Conservation (phyloP, 2,888 invertebrate genomes). For the Philaethria dido region DNA sequence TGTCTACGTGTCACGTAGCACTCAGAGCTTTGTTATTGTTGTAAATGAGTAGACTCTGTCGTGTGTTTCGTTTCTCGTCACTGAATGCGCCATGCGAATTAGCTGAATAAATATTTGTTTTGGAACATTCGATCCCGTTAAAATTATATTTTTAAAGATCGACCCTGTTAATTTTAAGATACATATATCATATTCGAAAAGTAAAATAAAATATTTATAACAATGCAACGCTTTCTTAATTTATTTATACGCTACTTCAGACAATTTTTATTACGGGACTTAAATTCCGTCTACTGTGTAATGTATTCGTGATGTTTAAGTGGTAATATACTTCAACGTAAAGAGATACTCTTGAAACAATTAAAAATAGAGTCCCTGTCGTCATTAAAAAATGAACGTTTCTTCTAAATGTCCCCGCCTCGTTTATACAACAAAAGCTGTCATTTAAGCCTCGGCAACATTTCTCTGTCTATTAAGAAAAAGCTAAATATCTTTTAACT, state of each 20-base stretch:
- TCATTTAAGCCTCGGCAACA: constrained; percentile 81
- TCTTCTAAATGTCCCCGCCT: constrained; percentile 77
- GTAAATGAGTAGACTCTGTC: constrained; percentile 75
- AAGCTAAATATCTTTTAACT: constrained; percentile 79
- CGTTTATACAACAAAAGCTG: constrained; percentile 82
- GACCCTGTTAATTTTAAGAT: constrained; percentile 26
- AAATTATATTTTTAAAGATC: constrained; percentile 61
- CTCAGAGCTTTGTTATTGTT: constrained; percentile 70
- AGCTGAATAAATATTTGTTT: constrained; percentile 79
- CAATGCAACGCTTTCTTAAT: background rate
- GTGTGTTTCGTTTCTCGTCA: constrained; percentile 74
- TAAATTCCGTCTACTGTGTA: constrained; percentile 35
- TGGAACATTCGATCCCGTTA: constrained; percentile 68
- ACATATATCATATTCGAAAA: constrained; percentile 6
- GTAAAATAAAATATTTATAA: constrained; percentile 15
- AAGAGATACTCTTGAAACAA: constrained; percentile 59
- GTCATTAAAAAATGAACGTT: constrained; percentile 72
- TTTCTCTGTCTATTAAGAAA: constrained; percentile 82
- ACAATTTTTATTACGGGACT: constrained; percentile 33
- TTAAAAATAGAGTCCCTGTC: constrained; percentile 71
- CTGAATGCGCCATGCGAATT: constrained; percentile 78
- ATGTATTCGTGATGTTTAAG: constrained; percentile 44
- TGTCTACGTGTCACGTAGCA: constrained; percentile 51
- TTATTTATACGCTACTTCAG: constrained; percentile 17
- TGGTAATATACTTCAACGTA: constrained; percentile 48